Evolutionary conservation across 2,797 vertebrate genomes (phyloP).

Genomic region (Cirrhinus molitorella): DNA sequence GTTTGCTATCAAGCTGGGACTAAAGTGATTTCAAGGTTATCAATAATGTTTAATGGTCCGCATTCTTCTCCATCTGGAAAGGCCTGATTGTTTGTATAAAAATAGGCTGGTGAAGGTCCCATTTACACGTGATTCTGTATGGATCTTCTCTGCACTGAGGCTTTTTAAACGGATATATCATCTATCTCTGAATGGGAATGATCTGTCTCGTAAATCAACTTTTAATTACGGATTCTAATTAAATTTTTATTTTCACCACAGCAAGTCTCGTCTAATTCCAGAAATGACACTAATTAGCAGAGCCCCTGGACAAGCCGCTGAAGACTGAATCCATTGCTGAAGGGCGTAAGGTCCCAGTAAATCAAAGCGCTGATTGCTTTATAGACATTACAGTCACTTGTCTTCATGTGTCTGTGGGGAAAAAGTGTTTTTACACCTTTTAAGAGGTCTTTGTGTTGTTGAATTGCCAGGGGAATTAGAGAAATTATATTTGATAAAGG

Average conservation of each 20-base stretch:
- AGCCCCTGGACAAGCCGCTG: slow-evolving; percentile 29
- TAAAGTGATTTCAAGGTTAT: slow-evolving; percentile 62
- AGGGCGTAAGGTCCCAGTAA: slow-evolving; percentile 25
- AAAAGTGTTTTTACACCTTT: neutral
- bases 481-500: neutral
- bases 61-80: slow-evolving; percentile 55
- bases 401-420: neutral
- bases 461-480: neutral
- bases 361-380: slow-evolving; percentile 17
- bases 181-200: slow-evolving; percentile 55
- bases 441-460: neutral
- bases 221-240: slow-evolving; percentile 57
- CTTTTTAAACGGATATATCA: slow-evolving; percentile 50
- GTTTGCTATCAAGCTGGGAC: slow-evolving; percentile 45
- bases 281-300: slow-evolving; percentile 64
- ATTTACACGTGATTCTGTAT: neutral
- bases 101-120: slow-evolving; percentile 7
- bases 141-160: neutral
- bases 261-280: slow-evolving; percentile 55
- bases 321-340: slow-evolving; percentile 36
- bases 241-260: slow-evolving; percentile 58
- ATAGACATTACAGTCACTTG: neutral
- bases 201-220: slow-evolving; percentile 54
- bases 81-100: slow-evolving; percentile 38
- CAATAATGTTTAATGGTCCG: slow-evolving; percentile 43